Evolutionary conservation across 2,888 invertebrate species (phyloP), one percentile per base, ranked within the genome.

Genomic region (Amblyjoppa proteus): DNA sequence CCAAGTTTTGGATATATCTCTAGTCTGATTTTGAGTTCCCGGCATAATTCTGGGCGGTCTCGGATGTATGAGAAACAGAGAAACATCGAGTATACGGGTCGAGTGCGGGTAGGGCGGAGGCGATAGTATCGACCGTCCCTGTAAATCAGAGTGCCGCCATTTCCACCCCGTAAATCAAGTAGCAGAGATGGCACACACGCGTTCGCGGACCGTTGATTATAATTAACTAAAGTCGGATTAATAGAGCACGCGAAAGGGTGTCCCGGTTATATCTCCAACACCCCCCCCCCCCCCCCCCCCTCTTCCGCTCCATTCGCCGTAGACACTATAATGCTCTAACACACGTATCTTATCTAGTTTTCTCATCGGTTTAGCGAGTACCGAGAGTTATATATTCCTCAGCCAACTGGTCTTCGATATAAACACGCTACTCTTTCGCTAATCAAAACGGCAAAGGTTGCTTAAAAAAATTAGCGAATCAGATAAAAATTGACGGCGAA

Each of bases 191-290:
- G 83, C 80, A 83, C 83, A 77, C 79, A 82, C 82, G 78, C 80
- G 80, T 83, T 80, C 83, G 85, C 88, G 87, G 84, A 84, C 85
- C 89, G 88, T 85, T 87, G 84, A 88, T 87, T 87, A 86, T 87
- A 87, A 85, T 88, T 87, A 88, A 88, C 85, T 84, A 88, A 82
- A 79, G 78, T 83, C 76, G 91, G 91, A 92, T 91, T 92, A 92
- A 92, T 92, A 87, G 85, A 87, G 84, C 86, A 87, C 87, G 87
- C 87, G 83, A 87, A 89, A 91, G 90, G 88, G 88, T 89, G 83
- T 84, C 84, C 78, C 74, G 70, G 81, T 76, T 78, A n/a, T 83
- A 86, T 83, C 70, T 80, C 53, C 80, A 69, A 73, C 20, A 68
- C 16, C 66, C 53, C 16, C 53, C 58, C 38, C 20, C 70, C 45